Base-by-base conservation (phyloP, 2,888 invertebrate species). In the Trissolcus japonicus region DNA sequence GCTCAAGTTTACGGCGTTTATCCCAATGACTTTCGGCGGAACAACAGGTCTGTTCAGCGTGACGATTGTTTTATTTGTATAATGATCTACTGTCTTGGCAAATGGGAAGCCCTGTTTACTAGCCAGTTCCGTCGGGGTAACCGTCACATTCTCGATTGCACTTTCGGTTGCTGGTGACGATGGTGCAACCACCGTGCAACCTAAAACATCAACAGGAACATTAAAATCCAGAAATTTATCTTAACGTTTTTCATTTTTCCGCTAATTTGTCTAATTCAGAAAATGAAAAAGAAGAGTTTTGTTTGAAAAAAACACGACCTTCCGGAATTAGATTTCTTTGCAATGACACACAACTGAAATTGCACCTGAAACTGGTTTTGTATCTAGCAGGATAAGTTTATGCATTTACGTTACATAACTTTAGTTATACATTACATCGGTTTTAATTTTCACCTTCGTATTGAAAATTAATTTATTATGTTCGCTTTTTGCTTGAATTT, bases 41-140 rank as follows among this genome's bases (percentile, higher is more conserved):
- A 56, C 25, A 25, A 25, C 35, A 35, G 35, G 11, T 35, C 35
- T 35, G 35, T 35, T 35, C 11, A 11, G 35, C 11, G 35, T 35
- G 35, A 35, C 54, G 61, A n/a, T 54, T 40, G 73, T 73, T 61
- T 41, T 29, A 40, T 57, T n/a, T 16, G 46, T 51, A 61, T 56
- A 51, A 62, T 25, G 13, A 19, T 51, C 53, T 56, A 62, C 53
- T 56, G 56, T 59, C 53, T 67, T 74, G 43, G 66, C 41, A 74
- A 29, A 66, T 57, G 56, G 74, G 74, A 74, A 74, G 74, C 74
- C 62, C 74, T 66, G 61, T 61, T 66, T 35, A 35, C 35, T 35
- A 2, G 35, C 35, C 11, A 35, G 35, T 56, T 74, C 67, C 41
- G 50, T 2, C 62, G 67, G 51, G 17, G 51, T 21, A 57, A 67